phyloP scores from a whole-genome alignment of 1,140 invertebrate species.

The Cydia strobilella region DNA sequence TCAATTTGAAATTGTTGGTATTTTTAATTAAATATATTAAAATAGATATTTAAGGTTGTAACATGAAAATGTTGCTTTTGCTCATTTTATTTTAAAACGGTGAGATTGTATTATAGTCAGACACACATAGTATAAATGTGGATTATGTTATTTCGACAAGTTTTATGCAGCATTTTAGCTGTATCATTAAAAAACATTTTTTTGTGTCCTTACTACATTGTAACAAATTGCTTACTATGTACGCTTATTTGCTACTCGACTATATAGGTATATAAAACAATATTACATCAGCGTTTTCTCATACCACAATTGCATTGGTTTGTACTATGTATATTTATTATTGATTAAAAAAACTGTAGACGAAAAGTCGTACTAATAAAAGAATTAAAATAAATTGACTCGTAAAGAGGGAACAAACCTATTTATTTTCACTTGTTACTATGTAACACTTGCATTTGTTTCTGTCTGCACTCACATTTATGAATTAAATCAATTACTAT shows the following conservation, averaged over 20 bases:
- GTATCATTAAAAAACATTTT: background rate
- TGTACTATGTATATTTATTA: no score
- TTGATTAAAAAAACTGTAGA: no score
- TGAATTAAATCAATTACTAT: constrained; percentile 23
- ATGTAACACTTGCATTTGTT: constrained; percentile 8
- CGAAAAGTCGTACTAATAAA: no score
- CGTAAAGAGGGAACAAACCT: background rate
- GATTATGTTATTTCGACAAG: background rate
- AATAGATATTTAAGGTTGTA: background rate
- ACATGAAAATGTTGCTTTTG: background rate
- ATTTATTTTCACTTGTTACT: constrained; percentile 2
- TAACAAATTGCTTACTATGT: background rate
- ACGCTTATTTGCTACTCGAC: background rate
- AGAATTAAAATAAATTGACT: background rate
- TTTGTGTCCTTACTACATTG: background rate
- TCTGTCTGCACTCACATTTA: background rate
- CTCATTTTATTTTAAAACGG: constrained; percentile 8
- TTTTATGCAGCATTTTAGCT: background rate
- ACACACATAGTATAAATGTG: background rate
- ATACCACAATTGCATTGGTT: no score
- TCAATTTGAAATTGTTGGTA: constrained; percentile 23
- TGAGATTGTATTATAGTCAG: constrained; percentile 15
- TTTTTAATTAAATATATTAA: background rate
- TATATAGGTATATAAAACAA: background rate
- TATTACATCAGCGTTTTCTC: no score